Evolutionary conservation across 2,113 vertebrate genomes (phyloP).

Genomic region (Phrynosoma blainvillii): DNA sequence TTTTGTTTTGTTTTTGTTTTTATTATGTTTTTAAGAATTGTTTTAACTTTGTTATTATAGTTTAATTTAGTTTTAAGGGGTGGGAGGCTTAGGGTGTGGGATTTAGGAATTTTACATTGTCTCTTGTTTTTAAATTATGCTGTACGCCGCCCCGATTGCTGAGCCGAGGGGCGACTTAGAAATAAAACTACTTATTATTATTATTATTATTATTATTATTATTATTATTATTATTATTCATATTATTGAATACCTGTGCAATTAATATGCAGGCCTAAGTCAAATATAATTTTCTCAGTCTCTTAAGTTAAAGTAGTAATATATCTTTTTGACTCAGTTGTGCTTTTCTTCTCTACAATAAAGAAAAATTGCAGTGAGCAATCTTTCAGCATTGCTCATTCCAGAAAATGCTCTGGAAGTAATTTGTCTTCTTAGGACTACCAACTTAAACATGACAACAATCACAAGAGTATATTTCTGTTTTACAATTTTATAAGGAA

Average conservation of each 20-base stretch:
- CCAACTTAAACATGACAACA: constrained; percentile 46
- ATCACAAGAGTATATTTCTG: constrained; percentile 45
- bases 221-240: no score
- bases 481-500: constrained; percentile 54
- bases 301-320: neutral
- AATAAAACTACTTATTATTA: no score
- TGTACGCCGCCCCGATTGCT: no score
- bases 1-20: no score
- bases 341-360: constrained; percentile 29
- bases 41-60: no score
- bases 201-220: no score
- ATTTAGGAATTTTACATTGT: no score
- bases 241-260: neutral
- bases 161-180: no score
- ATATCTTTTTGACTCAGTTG: neutral
- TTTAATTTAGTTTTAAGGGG: no score
- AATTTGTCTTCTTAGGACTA: constrained; percentile 61
- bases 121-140: no score
- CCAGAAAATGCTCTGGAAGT: constrained; percentile 38
- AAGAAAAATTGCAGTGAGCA: constrained; percentile 50
- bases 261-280: neutral
- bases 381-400: constrained; percentile 23
- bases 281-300: constrained; percentile 30
- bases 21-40: no score
- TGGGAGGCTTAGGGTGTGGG: no score